Evolutionary conservation across 2,888 invertebrate genomes (phyloP).

Genomic region (Meteorus cinctellus): DNA sequence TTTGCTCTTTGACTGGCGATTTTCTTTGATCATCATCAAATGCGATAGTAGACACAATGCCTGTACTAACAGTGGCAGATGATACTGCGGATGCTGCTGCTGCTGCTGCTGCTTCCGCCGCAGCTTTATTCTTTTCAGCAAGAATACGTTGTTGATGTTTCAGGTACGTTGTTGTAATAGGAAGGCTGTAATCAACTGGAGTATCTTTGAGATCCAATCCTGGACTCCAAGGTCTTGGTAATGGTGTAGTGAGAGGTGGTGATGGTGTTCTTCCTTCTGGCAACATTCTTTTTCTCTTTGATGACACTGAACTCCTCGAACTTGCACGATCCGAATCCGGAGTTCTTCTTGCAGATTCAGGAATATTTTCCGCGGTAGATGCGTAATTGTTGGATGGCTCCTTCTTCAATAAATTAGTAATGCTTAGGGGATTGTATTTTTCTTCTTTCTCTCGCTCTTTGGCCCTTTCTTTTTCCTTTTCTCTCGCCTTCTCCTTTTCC

Average conservation of each 20-base stretch:
- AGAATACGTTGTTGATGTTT: conserved; percentile 86
- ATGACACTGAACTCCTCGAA: conserved; percentile 68
- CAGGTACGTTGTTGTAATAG: conserved; percentile 92
- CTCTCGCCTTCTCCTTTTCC: conserved; percentile 65
- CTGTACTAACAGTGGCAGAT: conserved; percentile 70
- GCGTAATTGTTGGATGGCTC: conserved; percentile 57
- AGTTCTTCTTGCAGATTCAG: conserved; percentile 70
- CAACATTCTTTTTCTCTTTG: conserved; percentile 67
- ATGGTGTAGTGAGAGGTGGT: conserved; percentile 63
- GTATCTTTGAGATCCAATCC: conserved; percentile 67
- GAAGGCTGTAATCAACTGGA: conserved; percentile 86
- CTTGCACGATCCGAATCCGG: conserved; percentile 75
- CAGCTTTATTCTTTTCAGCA: conserved; percentile 77
- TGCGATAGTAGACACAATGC: conserved; percentile 34
- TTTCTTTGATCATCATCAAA: conserved; percentile 46
- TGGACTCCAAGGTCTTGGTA: conserved; percentile 69
- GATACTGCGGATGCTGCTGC: conserved; percentile 70
- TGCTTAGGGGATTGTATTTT: conserved; percentile 71
- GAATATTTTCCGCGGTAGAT: conserved; percentile 64
- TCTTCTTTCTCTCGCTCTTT: conserved; percentile 61
- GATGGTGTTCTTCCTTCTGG: conserved; percentile 70
- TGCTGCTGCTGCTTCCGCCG: conserved; percentile 58
- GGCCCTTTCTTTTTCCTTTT: conserved; percentile 57
- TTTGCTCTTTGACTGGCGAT: conserved; percentile 33
- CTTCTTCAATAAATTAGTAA: conserved; percentile 69